Base-by-base conservation (phyloP, 2,888 invertebrate genomes). In the Drosophila niveifrons region DNA sequence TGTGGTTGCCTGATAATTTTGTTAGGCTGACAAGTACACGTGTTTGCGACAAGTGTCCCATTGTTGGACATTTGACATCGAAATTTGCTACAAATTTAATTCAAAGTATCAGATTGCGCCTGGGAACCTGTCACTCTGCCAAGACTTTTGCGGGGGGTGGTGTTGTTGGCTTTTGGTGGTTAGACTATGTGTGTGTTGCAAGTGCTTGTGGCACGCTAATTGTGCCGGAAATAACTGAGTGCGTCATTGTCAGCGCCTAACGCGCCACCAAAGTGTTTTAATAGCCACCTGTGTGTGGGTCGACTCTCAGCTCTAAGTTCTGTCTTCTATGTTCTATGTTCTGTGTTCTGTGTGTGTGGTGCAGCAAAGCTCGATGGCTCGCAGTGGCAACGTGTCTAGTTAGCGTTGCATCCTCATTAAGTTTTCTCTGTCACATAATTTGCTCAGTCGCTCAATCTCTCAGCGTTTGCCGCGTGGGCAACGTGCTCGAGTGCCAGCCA, bases 21-120 rank as follows among this genome's bases (percentile, higher is more conserved):
- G 86, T 88, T 89, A 75, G 82, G 63, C 66, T 90, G 90, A 90
- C 91, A 91, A 83, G 82, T 71, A 78, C 90, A 91, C 90, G 90
- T 91, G 90, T 88, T 82, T 75, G 82, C 75, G 80, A 79, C 82
- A 90, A 79, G 81, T 81, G 74, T 87, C 73, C 84, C 87, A 69
- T 83, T 82, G 76, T 80, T 53, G 76, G 80, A 84, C 80, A 67
- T 69, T 80, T 82, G 82, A 82, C 80, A 85, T 77, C 68, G 71
- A 82, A 64, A 72, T 81, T 75, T 66, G 68, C 28, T 31, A 34
- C 77, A 90, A 90, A 90, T 90, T 87, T 67, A 89, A 89, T 90
- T 90, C 85, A 83, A 86, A 88, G 86, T 91, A 91, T 92, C 92
- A 90, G 90, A 89, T 92, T 86, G 67, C 82, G 73, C 81, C 78